Percentiles rank a stretch among this genome's conserved stretches.
phyloP scores from a whole-genome alignment of 2,113 vertebrate species.

The Brienomyrus brachyistius region DNA sequence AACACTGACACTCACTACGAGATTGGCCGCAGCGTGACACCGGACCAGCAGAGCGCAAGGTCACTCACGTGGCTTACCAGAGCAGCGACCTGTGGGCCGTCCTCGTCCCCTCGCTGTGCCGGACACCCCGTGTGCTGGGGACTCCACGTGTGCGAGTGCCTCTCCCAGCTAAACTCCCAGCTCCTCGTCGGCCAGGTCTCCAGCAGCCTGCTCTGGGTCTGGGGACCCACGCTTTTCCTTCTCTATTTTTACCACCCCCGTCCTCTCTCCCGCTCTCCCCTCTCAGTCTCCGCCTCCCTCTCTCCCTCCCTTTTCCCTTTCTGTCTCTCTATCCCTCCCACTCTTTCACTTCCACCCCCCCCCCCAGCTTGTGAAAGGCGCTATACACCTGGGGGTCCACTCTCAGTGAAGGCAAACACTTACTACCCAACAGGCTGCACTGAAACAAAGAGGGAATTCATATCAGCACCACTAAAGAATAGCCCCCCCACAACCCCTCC shows the following conservation, averaged over 20 bases:
- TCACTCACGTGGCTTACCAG: not conserved
- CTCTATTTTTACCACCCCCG: constrained; percentile 1
- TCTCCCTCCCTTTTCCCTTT: not conserved
- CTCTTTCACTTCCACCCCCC: not conserved
- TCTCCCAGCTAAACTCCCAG: not conserved
- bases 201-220: not conserved
- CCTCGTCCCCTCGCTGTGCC: not conserved
- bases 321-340: not conserved
- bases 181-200: not conserved
- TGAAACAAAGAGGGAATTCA: constrained; percentile 49
- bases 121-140: not conserved
- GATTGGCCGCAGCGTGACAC: not conserved
- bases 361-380: not conserved
- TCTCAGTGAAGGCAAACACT: constrained; percentile 20
- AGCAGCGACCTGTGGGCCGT: not conserved
- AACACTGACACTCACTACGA: not conserved
- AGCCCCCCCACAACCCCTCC: not conserved
- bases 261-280: constrained; percentile 1
- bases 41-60: not conserved
- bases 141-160: not conserved
- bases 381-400: not conserved
- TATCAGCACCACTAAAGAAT: constrained; percentile 28
- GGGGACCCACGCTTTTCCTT: not conserved
- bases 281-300: not conserved
- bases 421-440: constrained; percentile 25